Evolutionary conservation across 2,113 vertebrate genomes (phyloP).

Genomic region (Nothoprocta pentlandii): DNA sequence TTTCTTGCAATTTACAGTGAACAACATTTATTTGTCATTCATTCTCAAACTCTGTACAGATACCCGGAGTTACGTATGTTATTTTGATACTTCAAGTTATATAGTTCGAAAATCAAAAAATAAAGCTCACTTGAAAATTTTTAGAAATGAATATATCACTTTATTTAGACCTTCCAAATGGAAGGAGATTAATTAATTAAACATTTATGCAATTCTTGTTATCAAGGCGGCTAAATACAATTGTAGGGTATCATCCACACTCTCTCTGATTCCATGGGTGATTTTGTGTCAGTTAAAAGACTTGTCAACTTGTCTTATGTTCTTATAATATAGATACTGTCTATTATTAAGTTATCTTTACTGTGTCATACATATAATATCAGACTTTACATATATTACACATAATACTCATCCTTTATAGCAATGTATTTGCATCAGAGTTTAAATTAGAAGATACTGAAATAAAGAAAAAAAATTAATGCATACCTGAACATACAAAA

Average conservation of each 20-base stretch:
- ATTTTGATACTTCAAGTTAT: slow-evolving; percentile 32
- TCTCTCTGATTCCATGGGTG: neutral
- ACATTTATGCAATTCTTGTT: slow-evolving; percentile 10
- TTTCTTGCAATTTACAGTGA: slow-evolving; percentile 20
- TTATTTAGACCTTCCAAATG: slow-evolving; percentile 4
- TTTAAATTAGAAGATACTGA: neutral
- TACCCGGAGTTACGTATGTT: neutral
- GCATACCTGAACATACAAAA: neutral
- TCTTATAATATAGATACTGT: neutral
- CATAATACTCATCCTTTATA: neutral
- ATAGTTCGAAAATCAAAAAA: neutral
- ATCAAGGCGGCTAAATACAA: neutral
- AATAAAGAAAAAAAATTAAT: neutral
- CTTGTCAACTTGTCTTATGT: neutral
- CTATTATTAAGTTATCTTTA: neutral
- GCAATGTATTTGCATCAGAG: neutral
- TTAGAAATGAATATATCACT: neutral
- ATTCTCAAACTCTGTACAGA: neutral
- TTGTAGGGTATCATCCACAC: neutral
- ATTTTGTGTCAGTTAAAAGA: neutral
- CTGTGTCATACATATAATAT: neutral
- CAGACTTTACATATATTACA: neutral
- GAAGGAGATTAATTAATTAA: slow-evolving; percentile 35
- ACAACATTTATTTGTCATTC: slow-evolving; percentile 20
- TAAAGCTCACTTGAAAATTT: slow-evolving; percentile 25